Conservation (phyloP, 2,797 vertebrate species). For the Falco biarmicus region DNA sequence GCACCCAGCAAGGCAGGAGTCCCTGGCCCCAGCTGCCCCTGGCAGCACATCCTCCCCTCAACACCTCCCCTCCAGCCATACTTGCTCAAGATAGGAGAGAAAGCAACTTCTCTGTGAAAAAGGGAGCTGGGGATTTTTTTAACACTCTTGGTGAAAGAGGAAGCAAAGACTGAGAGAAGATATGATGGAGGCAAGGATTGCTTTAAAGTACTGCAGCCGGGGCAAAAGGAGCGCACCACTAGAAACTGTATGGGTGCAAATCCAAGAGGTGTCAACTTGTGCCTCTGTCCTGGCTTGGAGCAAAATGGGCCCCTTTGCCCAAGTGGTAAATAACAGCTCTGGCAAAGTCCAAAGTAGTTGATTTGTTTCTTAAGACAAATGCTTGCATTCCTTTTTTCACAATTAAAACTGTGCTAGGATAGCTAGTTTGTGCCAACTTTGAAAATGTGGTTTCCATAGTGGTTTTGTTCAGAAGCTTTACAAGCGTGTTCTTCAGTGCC, state of each 20-base stretch:
- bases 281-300: background rate
- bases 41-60: accelerated
- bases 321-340: background rate
- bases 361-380: background rate
- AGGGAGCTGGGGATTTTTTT: background rate
- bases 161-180: background rate
- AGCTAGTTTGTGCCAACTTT: background rate
- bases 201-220: background rate
- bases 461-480: background rate
- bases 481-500: background rate
- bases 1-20: background rate
- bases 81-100: background rate
- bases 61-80: accelerated
- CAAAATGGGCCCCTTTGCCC: background rate
- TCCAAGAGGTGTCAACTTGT: background rate
- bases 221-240: background rate
- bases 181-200: background rate
- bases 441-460: background rate
- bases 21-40: background rate
- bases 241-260: background rate
- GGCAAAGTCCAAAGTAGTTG: background rate
- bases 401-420: background rate
- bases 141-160: background rate
- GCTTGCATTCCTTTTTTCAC: background rate
- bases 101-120: background rate